These are phyloP conservation scores for Molossus molossus DNA, from an alignment of 2,797 vertebrate genomes.

Conservation along the genomic window DNA sequence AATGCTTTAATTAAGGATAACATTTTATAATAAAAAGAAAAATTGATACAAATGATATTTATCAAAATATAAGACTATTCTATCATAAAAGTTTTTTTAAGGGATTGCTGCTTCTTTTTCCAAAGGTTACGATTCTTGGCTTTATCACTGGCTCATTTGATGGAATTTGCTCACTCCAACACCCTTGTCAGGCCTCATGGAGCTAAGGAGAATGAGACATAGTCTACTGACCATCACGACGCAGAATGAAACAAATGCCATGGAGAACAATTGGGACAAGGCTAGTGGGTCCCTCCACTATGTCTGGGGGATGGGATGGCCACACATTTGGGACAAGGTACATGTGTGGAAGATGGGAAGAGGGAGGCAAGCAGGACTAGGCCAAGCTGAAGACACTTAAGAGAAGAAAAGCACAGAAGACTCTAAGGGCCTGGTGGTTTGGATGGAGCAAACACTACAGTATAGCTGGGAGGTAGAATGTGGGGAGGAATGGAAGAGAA, in stretches of 20 bases:
- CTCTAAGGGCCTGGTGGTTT: neutral
- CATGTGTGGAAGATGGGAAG: neutral
- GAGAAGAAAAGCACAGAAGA: neutral
- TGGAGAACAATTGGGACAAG: neutral
- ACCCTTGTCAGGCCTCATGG: neutral
- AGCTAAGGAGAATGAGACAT: neutral
- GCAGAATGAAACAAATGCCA: neutral
- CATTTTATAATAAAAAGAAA: neutral
- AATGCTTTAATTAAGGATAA: constrained; percentile 21
- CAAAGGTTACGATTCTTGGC: neutral
- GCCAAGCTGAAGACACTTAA: neutral
- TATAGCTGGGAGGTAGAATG: neutral
- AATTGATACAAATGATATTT: neutral
- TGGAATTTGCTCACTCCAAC: neutral
- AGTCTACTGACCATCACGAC: neutral
- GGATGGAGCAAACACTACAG: neutral
- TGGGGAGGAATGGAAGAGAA: neutral
- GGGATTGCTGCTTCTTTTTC: neutral
- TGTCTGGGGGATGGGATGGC: neutral
- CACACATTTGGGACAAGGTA: neutral
- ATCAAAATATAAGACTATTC: neutral
- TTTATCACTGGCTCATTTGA: neutral
- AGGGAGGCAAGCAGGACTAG: neutral
- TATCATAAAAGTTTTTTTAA: neutral
- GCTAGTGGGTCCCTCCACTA: neutral